Base-by-base conservation (phyloP, 1,140 invertebrate species). In the Drosophila pandora region DNA sequence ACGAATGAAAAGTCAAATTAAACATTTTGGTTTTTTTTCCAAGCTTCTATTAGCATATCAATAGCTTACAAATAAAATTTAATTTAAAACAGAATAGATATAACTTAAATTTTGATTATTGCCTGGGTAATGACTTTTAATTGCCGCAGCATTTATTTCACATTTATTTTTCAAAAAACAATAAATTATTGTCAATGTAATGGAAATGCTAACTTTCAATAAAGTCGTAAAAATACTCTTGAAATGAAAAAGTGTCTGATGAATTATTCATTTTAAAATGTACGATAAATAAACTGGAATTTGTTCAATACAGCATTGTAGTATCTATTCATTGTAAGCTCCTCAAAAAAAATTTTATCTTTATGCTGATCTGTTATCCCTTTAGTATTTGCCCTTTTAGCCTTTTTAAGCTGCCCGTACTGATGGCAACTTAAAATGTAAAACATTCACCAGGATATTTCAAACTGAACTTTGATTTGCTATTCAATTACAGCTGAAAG, bases 391-490 rank as follows among this genome's bases (percentile, higher is more conserved):
- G 21, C 25, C 25, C 28, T 13, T 50, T 50, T 13, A 22, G n/a
- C 13, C 37, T 10, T 12, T 50, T 45, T 64, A 67, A 63, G 59
- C 63, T 52, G 13, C 50, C 12, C 3, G 12, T 37, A 12, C 10
- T 34, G 30, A 48, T 58, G 13, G 28, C 25, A 32, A 5, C 34
- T 34, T 50, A 64, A 25, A 30, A 28, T 67, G 59, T 43, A 23
- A 43, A 52, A 32, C 21, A 47, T 47, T 39, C 17, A 43, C 43
- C 32, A 28, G 43, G 28, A 41, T 32, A 4, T 30, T 62, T 63
- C 21, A 13, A 50, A 34, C 47, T 43, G 47, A 67, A 28, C 59
- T 64, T 53, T 67, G 60, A 67, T 67, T 64, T 67, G 47, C 47
- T 25, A 43, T 64, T 67, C 63, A 64, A 34, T 28, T 43, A 41